Conservation (phyloP, 2,113 vertebrate species). For the Diphyllodes magnificus region DNA sequence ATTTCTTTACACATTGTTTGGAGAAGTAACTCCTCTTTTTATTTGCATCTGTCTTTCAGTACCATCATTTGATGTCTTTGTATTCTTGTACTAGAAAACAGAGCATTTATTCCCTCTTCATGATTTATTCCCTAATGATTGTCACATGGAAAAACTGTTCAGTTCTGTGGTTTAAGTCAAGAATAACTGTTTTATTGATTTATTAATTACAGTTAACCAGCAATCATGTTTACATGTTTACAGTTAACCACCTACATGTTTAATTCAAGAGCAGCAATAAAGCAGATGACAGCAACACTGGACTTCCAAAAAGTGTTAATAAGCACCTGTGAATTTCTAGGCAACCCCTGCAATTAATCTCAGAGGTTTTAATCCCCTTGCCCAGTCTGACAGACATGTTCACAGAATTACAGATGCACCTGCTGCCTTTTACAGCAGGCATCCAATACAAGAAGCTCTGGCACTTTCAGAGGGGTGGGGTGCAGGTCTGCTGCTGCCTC, state of each 20-base stretch:
- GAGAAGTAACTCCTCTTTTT: not conserved
- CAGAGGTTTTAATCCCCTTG: not conserved
- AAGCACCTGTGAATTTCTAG: not conserved
- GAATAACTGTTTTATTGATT: not conserved
- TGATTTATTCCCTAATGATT: not conserved
- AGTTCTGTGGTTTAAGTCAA: not conserved
- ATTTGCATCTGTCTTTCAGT: not conserved
- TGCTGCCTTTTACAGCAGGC: not conserved
- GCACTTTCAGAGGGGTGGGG: accelerated
- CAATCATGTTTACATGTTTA: not conserved
- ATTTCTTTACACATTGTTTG: not conserved
- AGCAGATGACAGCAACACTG: not conserved
- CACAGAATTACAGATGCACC: not conserved
- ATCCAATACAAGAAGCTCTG: not conserved
- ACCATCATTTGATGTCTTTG: not conserved
- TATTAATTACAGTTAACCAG: not conserved
- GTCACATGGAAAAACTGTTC: not conserved
- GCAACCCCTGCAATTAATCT: not conserved
- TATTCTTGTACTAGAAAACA: not conserved
- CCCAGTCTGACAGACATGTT: not conserved
- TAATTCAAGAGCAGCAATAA: not conserved
- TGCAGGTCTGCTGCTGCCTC: not conserved
- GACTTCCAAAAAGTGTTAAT: not conserved
- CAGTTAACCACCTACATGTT: not conserved
- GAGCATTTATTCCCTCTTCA: not conserved